Evolutionary conservation across 2,888 invertebrate species (phyloP).

Genomic region (Mantis religiosa): DNA sequence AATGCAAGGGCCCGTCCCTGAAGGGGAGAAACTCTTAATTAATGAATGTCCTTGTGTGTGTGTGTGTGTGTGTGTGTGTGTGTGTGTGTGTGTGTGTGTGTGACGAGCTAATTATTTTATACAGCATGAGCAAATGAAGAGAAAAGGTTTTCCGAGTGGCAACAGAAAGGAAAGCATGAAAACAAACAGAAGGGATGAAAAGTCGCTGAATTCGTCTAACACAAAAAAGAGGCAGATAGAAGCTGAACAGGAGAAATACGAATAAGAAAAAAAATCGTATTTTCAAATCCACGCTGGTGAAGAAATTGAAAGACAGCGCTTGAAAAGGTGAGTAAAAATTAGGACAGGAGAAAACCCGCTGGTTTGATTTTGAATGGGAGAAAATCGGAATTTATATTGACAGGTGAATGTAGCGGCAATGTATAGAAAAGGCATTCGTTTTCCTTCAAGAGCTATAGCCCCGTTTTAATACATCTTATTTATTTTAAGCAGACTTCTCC

Average conservation of each 20-base stretch:
- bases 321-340: not conserved
- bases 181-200: not conserved
- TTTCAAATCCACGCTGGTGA: not conserved
- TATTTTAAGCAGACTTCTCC: not conserved
- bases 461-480: not conserved
- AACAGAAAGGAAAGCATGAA: not conserved
- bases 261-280: not conserved
- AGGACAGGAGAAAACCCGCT: not conserved
- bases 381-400: not conserved
- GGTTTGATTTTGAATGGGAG: not conserved
- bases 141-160: not conserved
- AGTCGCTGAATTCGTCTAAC: not conserved
- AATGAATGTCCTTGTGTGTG: not conserved
- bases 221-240: not conserved
- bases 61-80: no score
- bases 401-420: not conserved
- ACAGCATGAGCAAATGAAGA: not conserved
- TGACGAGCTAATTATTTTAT: conserved; percentile 6
- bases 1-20: not conserved
- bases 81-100: not conserved
- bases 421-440: not conserved
- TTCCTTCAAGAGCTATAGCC: not conserved
- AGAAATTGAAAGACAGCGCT: not conserved
- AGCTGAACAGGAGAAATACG: not conserved
- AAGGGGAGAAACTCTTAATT: conserved; percentile 3